Evolutionary conservation across 2,113 vertebrate genomes (phyloP).

Genomic region (human): DNA sequence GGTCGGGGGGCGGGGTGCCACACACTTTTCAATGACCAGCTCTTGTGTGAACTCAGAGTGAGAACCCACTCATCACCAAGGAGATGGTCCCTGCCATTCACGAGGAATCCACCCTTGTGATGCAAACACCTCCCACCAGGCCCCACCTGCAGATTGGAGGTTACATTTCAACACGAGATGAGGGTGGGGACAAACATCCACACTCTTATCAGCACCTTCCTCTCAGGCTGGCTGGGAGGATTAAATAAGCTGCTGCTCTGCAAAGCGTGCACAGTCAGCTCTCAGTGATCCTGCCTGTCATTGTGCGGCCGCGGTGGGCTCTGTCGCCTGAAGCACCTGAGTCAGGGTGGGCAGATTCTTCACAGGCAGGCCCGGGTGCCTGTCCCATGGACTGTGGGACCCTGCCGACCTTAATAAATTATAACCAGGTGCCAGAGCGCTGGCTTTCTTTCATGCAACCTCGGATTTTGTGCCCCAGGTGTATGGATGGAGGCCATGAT

Average conservation of each 20-base stretch:
- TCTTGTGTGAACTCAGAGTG: too few species aligned
- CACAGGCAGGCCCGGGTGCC: fast-evolving
- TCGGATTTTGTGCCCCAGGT: fast-evolving
- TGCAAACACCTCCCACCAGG: too few species aligned
- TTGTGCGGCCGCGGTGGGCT: fast-evolving
- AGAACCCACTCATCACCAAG: too few species aligned
- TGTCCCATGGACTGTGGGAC: background rate
- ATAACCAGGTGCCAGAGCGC: background rate
- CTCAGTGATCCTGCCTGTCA: background rate
- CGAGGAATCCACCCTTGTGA: too few species aligned
- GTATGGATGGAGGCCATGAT: fast-evolving
- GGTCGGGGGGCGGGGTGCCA: too few species aligned
- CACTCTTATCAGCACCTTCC: too few species aligned
- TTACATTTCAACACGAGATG: too few species aligned
- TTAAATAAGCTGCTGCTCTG: fast-evolving
- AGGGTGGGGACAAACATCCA: too few species aligned
- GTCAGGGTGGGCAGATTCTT: background rate
- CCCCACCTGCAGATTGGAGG: too few species aligned
- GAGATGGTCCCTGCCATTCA: too few species aligned
- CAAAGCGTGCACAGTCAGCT: fast-evolving
- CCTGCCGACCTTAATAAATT: background rate
- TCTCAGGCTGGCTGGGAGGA: background rate
- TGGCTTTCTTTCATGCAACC: fast-evolving
- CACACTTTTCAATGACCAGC: too few species aligned
- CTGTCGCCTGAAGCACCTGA: fast-evolving